A percentile compares a stretch with the other conserved stretches of the same genome.
Evolutionary conservation across 2,113 vertebrate genomes (phyloP).

Genomic region (Candoia aspera): DNA sequence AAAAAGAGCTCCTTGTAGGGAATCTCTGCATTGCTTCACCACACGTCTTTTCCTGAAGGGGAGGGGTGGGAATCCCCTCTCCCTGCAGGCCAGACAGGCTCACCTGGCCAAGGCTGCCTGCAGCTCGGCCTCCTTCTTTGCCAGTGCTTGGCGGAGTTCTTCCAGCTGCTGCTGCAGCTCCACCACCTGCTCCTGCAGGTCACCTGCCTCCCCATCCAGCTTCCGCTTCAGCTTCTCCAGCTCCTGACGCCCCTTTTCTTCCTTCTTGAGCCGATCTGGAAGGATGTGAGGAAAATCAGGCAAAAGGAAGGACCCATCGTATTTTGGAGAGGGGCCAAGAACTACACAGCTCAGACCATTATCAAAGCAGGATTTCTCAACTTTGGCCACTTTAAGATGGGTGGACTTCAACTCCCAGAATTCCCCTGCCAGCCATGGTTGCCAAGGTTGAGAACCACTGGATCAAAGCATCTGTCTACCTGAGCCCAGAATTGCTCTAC

Average conservation of each 20-base stretch:
- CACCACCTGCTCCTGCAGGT: slow-evolving; percentile 87
- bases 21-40: background rate
- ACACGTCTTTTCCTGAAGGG: background rate
- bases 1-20: background rate
- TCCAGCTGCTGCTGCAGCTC: slow-evolving; percentile 79
- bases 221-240: slow-evolving; percentile 88
- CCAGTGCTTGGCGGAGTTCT: slow-evolving; percentile 81
- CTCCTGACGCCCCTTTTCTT: slow-evolving; percentile 88
- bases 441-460: too few species aligned
- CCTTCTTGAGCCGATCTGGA: slow-evolving; percentile 88
- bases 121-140: slow-evolving; percentile 89
- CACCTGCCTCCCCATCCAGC: slow-evolving; percentile 83
- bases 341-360: background rate
- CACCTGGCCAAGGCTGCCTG: slow-evolving; percentile 81
- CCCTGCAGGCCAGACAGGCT: background rate
- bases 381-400: too few species aligned
- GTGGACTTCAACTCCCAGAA: too few species aligned
- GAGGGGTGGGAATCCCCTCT: too few species aligned
- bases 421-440: too few species aligned
- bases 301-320: background rate
- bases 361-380: background rate
- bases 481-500: background rate
- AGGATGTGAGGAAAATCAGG: background rate
- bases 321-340: background rate
- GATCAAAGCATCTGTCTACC: background rate